Percentiles rank a stretch among this genome's conserved stretches.
Conservation (phyloP, 2,113 vertebrate species). For the Hirundichthys speculiger region DNA sequence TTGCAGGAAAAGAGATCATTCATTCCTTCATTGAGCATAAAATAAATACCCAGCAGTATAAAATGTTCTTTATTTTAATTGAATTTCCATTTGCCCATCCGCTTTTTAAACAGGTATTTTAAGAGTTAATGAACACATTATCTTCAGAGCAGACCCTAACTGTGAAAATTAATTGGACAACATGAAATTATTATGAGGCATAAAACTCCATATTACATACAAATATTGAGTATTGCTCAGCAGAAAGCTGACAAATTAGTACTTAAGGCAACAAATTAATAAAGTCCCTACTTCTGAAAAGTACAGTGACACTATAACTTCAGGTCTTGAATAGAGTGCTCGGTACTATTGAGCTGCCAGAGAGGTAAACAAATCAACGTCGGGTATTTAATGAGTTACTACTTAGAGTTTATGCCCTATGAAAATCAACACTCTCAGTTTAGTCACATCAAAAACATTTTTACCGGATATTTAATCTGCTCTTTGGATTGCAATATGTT, state of each 20-base stretch:
- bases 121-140: conserved; percentile 75
- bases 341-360: conserved; percentile 23
- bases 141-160: conserved; percentile 71
- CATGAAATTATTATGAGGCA: conserved; percentile 61
- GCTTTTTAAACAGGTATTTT: conserved; percentile 65
- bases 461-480: conserved; percentile 46
- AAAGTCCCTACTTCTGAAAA: conserved; percentile 35
- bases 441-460: conserved; percentile 38
- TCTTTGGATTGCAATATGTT: conserved; percentile 68
- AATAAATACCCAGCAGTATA: conserved; percentile 56
- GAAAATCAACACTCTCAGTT: conserved; percentile 27
- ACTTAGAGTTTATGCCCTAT: conserved; percentile 26
- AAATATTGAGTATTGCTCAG: conserved; percentile 59
- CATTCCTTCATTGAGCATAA: conserved; percentile 43
- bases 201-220: conserved; percentile 52
- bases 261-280: conserved; percentile 67
- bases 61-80: conserved; percentile 80
- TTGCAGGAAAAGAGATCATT: conserved; percentile 10
- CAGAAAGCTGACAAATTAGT: conserved; percentile 42
- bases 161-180: conserved; percentile 61
- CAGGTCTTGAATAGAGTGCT: conserved; percentile 24
- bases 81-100: conserved; percentile 69
- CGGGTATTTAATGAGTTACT: conserved; percentile 43
- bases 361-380: conserved; percentile 21
- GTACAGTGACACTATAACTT: conserved; percentile 34